Evolutionary conservation across 2,888 invertebrate genomes (phyloP).

Genomic region (Druceiella hillmani): DNA sequence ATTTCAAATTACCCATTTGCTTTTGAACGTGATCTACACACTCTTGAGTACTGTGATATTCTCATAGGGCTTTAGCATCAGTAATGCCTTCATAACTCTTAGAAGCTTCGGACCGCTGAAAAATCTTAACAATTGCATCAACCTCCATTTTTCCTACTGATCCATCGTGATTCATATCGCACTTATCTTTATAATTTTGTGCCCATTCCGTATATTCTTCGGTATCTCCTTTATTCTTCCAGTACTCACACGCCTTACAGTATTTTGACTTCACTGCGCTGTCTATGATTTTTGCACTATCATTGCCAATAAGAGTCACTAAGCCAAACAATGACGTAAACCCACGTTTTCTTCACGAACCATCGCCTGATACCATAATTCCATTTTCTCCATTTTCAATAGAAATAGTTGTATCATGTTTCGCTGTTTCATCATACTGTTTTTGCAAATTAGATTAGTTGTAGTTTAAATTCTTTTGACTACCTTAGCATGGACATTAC

Average conservation of each 20-base stretch:
- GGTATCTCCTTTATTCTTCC: slow-evolving; percentile 6
- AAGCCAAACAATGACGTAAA: slow-evolving; percentile 8
- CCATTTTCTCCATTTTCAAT: no score
- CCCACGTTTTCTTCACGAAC: slow-evolving; percentile 9
- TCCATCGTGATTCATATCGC: slow-evolving; percentile 20
- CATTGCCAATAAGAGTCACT: slow-evolving; percentile 7
- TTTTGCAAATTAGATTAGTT: no score
- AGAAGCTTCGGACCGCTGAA: slow-evolving; percentile 15
- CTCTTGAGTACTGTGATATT: slow-evolving; percentile 17
- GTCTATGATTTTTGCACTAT: slow-evolving; percentile 6
- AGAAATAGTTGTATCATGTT: no score
- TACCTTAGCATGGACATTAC: no score
- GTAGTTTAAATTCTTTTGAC: no score
- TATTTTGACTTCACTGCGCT: slow-evolving; percentile 4
- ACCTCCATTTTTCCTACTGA: slow-evolving; percentile 25
- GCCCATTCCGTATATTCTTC: slow-evolving; percentile 13
- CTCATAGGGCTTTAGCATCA: slow-evolving; percentile 18
- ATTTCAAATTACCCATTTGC: slow-evolving; percentile 1
- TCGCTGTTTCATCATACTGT: no score
- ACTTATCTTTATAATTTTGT: slow-evolving; percentile 12
- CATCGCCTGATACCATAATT: slow-evolving; percentile 8
- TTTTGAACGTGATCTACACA: slow-evolving; percentile 14
- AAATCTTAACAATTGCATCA: slow-evolving; percentile 20
- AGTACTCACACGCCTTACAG: slow-evolving; percentile 4
- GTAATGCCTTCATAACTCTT: slow-evolving; percentile 14